These are phyloP conservation scores for Monarcha castaneiventris DNA, from an alignment of 2,113 vertebrate genomes.

Conservation along the genomic window DNA sequence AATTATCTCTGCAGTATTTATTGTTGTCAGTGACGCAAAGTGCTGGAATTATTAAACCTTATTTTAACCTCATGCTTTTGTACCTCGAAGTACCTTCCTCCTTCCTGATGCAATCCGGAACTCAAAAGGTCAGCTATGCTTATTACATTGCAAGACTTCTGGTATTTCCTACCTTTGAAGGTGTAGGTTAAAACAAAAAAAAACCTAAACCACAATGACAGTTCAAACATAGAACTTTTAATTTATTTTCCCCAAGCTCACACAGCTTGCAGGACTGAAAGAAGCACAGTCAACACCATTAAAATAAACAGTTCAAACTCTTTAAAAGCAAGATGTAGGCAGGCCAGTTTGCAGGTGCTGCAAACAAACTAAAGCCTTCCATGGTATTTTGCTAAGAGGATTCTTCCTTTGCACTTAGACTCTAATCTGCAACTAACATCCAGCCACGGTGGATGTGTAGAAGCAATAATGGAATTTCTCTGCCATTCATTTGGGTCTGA, in stretches of 20 bases:
- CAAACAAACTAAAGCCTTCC: neutral
- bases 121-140: constrained; percentile 6
- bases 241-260: neutral
- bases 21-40: neutral
- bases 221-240: neutral
- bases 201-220: neutral
- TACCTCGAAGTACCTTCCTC: neutral
- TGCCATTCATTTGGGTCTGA: neutral
- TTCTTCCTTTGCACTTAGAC: neutral
- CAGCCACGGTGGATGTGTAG: neutral
- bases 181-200: neutral
- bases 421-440: neutral
- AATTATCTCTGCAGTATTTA: neutral
- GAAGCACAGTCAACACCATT: neutral
- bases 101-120: neutral
- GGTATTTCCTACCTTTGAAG: constrained; percentile 13
- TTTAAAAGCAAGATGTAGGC: neutral
- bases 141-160: neutral
- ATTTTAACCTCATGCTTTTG: neutral
- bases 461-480: neutral
- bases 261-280: neutral
- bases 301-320: neutral
- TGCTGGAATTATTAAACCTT: neutral
- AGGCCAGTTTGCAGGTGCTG: neutral
- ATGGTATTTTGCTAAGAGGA: neutral